A percentile compares a stretch with the other conserved stretches of the same genome.
These are phyloP conservation scores for Apodemia mormo DNA, from an alignment of 2,888 invertebrate genomes.

Conservation along the genomic window DNA sequence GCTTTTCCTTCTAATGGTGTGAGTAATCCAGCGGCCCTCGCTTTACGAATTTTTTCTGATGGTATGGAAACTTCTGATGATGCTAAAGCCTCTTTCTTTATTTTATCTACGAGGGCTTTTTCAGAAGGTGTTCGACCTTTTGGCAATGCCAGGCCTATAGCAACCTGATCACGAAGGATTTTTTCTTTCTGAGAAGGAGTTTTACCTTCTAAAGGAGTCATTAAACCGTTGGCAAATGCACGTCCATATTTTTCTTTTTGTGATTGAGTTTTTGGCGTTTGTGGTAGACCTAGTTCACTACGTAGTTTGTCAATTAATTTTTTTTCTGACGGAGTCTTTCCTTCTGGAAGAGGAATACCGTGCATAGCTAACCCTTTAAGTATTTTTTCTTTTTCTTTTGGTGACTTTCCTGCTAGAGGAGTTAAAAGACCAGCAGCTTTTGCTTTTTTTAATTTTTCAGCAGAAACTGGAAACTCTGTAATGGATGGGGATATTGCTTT, in stretches of 20 bases:
- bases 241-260: conserved; percentile 32
- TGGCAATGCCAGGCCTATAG: conserved; percentile 38
- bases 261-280: conserved; percentile 37
- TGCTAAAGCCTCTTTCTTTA: conserved; percentile 23
- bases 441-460: conserved; percentile 39
- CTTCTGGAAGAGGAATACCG: conserved; percentile 38
- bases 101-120: conserved; percentile 33
- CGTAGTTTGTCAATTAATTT: conserved; percentile 43
- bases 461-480: conserved; percentile 36
- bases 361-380: conserved; percentile 32
- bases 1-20: conserved; percentile 36
- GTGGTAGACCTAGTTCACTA: conserved; percentile 41
- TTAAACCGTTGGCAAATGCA: conserved; percentile 30
- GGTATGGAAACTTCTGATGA: conserved; percentile 26
- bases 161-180: conserved; percentile 38
- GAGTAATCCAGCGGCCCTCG: conserved; percentile 30
- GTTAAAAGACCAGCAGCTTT: conserved; percentile 42
- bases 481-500: conserved; percentile 39
- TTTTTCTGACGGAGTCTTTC: conserved; percentile 45
- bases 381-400: conserved; percentile 42
- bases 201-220: conserved; percentile 42
- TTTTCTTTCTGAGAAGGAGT: conserved; percentile 44
- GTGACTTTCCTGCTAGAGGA: conserved; percentile 41
- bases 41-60: conserved; percentile 32
- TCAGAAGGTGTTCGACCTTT: conserved; percentile 45